Evolutionary conservation across 1,140 invertebrate species (phyloP), one percentile per base, ranked within the genome.

Genomic region (Ips nitidus): DNA sequence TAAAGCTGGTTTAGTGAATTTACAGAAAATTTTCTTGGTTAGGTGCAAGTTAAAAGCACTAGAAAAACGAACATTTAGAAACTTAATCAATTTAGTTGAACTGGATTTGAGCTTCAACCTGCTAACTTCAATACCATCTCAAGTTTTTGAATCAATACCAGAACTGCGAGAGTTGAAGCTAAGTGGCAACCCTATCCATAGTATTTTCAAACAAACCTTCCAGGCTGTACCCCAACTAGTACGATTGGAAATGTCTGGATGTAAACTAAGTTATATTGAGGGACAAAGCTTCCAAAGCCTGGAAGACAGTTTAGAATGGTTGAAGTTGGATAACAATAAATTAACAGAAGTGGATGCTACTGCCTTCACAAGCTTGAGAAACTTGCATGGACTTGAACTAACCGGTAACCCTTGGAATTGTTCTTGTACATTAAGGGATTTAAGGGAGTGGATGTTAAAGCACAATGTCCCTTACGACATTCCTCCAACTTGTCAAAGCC

Each of bases 381-480:
- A 86, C 68, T 80, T 94, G 39, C 89, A 92, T 72, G 91, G 88
- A 5, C 79, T 94, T 53, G 89, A 92, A 74, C 78, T 94, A 40
- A 85, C 89, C 8, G 85, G 84, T 42, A 94, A 62, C 80, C 90
- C 89, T 1, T 94, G 91, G 92, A 89, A 92, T 77, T 94, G 92
- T 79, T 88, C 90, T 42, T 94, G 92, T 79, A 82, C 83, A 22
- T 78, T 94, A n/a, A 82, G 90, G 69, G 88, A 90, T 0, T 77
- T 93, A 41, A 78, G 90, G 8, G 85, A 89, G 69, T 94, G 92
- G 92, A 91, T 94, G 88, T 77, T 89, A 55, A 82, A 84, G 58
- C 86, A 87, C 75, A 94, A 93, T 76, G 86, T 94, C 52, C 90
- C 91, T 2, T 87, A 86, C 52, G 87, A 85, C 2, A 83, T 87